Evolutionary conservation across 1,140 invertebrate species (phyloP).

Genomic region (Brachionus koreanus): DNA sequence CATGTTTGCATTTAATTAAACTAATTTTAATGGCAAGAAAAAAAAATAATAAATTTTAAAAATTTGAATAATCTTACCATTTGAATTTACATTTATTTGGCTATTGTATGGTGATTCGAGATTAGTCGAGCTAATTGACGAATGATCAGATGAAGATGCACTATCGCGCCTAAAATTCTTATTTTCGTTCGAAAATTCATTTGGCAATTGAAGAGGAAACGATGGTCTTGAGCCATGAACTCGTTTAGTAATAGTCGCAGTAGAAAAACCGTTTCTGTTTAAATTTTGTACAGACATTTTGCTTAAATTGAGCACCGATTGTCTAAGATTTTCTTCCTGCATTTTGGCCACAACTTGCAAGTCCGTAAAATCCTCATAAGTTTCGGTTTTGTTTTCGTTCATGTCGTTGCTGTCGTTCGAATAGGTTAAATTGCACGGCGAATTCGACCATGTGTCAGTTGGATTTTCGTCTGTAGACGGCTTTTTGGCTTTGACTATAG

Average conservation of each 20-base stretch:
- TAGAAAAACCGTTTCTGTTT: not conserved
- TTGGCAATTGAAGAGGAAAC: not conserved
- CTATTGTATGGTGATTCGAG: conserved; percentile 35
- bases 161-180: conserved; percentile 1
- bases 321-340: conserved; percentile 31
- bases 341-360: conserved; percentile 42
- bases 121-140: conserved; percentile 41
- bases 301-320: conserved; percentile 28
- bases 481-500: not conserved
- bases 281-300: not conserved
- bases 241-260: conserved; percentile 26
- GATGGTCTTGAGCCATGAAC: conserved; percentile 17
- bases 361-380: conserved; percentile 1
- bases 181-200: not conserved
- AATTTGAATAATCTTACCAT: too few species aligned
- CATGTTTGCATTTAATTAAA: too few species aligned
- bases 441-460: not conserved
- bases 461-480: not conserved
- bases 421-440: conserved; percentile 1
- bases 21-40: too few species aligned
- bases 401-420: not conserved
- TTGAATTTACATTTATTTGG: conserved; percentile 15
- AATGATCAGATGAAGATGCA: conserved; percentile 25
- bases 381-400: not conserved
- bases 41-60: too few species aligned